Evolutionary conservation across 2,113 vertebrate genomes (phyloP), one percentile per base, ranked within the genome.

Genomic region (Oceanites oceanicus): DNA sequence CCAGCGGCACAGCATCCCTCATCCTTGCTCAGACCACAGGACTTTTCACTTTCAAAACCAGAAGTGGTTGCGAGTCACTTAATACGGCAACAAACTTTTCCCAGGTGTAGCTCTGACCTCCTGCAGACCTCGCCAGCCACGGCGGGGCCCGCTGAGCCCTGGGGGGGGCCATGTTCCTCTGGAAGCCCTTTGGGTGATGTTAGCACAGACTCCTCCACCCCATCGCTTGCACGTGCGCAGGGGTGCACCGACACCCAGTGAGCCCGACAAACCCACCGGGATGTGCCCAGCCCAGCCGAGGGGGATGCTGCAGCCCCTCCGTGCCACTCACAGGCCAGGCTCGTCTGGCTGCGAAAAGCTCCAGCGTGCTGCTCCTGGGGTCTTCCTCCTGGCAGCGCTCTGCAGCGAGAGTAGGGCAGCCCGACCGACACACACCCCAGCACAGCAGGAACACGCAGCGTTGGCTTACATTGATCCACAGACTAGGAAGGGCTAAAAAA

Each of bases 71-170:
- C 0, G 1, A 81, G 55, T n/a, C 27, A 9, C 42, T 29, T 29
- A 14, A 36, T 15, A 23, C 0, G 0, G 36, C 12, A 47, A 38
- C n/a, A 14, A 72, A 58, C 30, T n/a, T 25, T n/a, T 75, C 47
- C 5, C 3, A 18, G 17, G 36, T 26, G 15, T 16, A 50, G 14
- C 26, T 90, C 26, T 42, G 76, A 13, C 30, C 19, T 81, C 56
- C 19, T 10, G 32, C 55, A 79, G 29, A 36, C 16, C 50, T 10
- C 50, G 27, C 21, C 62, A 66, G 67, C 34, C 22, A 7, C 0
- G 22, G 40, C 4, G 2, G 26, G 52, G 26, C 22, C 32, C 2
- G 3, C 23, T 14, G 49, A 50, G 68, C 38, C 42, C 34, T 3
- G 19, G 10, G 13, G 44, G 32, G 40, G 40, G 65, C 5, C 1